Percentiles rank a stretch among this genome's conserved stretches.
phyloP scores from a whole-genome alignment of 2,113 vertebrate genomes.

The Hydropotes inermis region DNA sequence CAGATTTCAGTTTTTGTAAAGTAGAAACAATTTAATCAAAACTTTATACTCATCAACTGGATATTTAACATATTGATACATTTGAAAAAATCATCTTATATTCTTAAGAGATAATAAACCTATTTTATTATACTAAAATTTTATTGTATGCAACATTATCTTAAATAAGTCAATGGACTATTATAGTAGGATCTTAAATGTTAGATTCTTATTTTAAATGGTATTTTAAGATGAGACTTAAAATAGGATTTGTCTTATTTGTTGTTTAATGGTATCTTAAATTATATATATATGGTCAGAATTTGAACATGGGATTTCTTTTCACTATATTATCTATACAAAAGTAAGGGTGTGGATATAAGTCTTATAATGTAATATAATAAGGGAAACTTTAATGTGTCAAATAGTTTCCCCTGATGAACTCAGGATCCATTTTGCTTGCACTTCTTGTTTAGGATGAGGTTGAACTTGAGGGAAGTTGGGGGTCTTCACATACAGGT shows the following conservation, averaged over 20 bases:
- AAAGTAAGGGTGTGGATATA: neutral
- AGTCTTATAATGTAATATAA: neutral
- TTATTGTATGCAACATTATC: neutral
- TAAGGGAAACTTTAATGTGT: slow-evolving; percentile 23
- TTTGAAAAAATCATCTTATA: neutral
- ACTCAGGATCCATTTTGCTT: slow-evolving; percentile 21
- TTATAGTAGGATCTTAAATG: slow-evolving; percentile 2
- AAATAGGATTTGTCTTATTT: neutral
- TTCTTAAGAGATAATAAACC: neutral
- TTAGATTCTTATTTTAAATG: neutral
- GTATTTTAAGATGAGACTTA: neutral
- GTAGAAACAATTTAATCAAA: neutral
- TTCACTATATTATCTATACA: neutral
- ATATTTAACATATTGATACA: neutral
- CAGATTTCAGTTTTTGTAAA: neutral
- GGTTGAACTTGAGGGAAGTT: neutral
- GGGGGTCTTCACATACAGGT: neutral
- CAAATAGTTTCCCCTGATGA: slow-evolving; percentile 26
- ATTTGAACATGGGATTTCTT: slow-evolving; percentile 27
- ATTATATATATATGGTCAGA: neutral
- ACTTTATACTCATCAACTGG: neutral
- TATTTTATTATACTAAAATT: neutral
- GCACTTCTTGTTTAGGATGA: neutral
- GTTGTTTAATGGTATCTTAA: neutral
- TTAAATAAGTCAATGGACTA: neutral